phyloP scores from a whole-genome alignment of 2,888 invertebrate genomes.

The Horisme vitalbata region DNA sequence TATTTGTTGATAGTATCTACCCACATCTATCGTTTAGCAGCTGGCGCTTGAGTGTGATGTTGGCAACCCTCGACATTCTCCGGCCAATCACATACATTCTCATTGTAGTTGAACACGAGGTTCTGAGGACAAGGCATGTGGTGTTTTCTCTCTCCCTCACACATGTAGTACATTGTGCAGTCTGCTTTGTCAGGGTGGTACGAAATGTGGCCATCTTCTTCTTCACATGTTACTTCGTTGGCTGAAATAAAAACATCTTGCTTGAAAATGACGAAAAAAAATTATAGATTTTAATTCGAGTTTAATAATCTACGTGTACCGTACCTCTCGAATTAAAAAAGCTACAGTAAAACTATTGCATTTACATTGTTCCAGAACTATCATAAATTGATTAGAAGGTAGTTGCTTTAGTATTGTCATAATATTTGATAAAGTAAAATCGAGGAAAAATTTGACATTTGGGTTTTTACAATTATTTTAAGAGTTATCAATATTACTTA shows the following conservation, averaged over 20 bases:
- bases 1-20: slow-evolving; percentile 9
- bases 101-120: slow-evolving; percentile 95
- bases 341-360: too few species aligned
- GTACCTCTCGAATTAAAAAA: too few species aligned
- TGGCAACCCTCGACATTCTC: slow-evolving; percentile 95
- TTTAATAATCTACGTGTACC: too few species aligned
- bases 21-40: slow-evolving; percentile 64
- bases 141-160: slow-evolving; percentile 96
- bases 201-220: slow-evolving; percentile 97
- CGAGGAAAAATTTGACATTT: too few species aligned
- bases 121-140: slow-evolving; percentile 98
- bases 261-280: not conserved
- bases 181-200: slow-evolving; percentile 95
- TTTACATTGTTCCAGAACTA: too few species aligned
- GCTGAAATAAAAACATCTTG: slow-evolving; percentile 77
- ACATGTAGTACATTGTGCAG: slow-evolving; percentile 98
- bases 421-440: too few species aligned
- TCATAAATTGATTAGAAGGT: too few species aligned
- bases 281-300: too few species aligned
- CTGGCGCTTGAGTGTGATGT: slow-evolving; percentile 78
- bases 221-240: slow-evolving; percentile 93
- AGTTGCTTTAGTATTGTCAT: too few species aligned
- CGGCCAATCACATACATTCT: slow-evolving; percentile 98
- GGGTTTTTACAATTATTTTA: slow-evolving; percentile 1
- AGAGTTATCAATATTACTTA: slow-evolving; percentile 74